A percentile compares a stretch with the other conserved stretches of the same genome.
phyloP scores from a whole-genome alignment of 1,140 invertebrate species.

The Orius insidiosus region DNA sequence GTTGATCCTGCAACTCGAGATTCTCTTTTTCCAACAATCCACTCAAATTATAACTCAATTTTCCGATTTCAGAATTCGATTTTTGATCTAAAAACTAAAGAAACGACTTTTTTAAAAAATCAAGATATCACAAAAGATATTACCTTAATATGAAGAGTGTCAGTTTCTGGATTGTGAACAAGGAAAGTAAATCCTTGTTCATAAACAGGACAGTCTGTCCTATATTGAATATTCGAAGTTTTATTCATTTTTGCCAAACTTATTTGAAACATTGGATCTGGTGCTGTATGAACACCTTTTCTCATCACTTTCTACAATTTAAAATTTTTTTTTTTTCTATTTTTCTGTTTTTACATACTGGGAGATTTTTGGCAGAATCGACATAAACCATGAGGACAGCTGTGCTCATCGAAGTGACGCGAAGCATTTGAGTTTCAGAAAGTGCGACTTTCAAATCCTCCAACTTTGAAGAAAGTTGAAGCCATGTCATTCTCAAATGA shows the following conservation, averaged over 20 bases:
- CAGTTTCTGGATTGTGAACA: constrained; percentile 72
- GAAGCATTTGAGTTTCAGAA: constrained; percentile 52
- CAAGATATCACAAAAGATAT: constrained; percentile 8
- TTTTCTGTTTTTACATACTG: constrained; percentile 54
- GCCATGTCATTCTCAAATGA: constrained; percentile 73
- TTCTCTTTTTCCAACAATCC: constrained; percentile 49
- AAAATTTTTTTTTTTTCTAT: too few relatives aligned
- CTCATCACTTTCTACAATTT: constrained; percentile 49
- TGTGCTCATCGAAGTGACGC: constrained; percentile 55
- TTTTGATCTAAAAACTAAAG: constrained; percentile 69
- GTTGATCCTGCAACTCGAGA: constrained; percentile 61
- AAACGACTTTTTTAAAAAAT: too few relatives aligned
- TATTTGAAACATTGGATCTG: constrained; percentile 58
- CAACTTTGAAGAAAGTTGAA: constrained; percentile 53
- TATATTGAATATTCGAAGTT: constrained; percentile 47
- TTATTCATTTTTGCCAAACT: constrained; percentile 51
- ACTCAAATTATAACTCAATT: constrained; percentile 53
- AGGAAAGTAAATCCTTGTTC: constrained; percentile 81
- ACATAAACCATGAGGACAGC: constrained; percentile 67
- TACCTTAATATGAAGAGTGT: constrained; percentile 60
- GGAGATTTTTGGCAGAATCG: constrained; percentile 77
- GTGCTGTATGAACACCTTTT: constrained; percentile 46
- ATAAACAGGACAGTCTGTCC: constrained; percentile 53
- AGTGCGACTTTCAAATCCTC: constrained; percentile 56
- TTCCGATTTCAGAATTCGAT: constrained; percentile 52